A percentile compares a stretch with the other conserved stretches of the same genome.
Conservation (phyloP, 2,888 invertebrate genomes). For the Drosophila gaucha region DNA sequence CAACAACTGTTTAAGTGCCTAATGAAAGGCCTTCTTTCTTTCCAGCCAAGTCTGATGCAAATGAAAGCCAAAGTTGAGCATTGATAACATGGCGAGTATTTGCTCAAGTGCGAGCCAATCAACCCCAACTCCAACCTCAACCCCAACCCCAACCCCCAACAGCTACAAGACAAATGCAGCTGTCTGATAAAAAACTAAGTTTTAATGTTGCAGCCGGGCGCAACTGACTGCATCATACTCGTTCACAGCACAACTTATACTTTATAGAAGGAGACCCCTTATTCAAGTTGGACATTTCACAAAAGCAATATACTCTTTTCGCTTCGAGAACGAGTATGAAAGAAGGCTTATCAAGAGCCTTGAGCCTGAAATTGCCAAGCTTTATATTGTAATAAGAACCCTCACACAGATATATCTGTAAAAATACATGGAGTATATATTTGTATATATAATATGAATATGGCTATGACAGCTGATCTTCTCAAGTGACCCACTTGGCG, state of each 20-base stretch:
- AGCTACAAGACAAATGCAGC: conserved; percentile 40
- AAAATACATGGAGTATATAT: not conserved
- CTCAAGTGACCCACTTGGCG: conserved; percentile 79
- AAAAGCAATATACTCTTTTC: not conserved
- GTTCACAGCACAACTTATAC: not conserved
- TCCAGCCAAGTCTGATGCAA: conserved; percentile 50
- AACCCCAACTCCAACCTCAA: not conserved
- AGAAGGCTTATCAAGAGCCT: conserved; percentile 55
- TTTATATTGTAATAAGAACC: conserved; percentile 11
- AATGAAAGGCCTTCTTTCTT: conserved; percentile 71
- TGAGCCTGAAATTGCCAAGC: conserved; percentile 68
- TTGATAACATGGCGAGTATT: conserved; percentile 61
- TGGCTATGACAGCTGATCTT: conserved; percentile 72
- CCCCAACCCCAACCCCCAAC: not conserved
- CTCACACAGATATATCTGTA: conserved; percentile 4
- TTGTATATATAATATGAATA: conserved; percentile 11
- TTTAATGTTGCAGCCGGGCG: too few relatives aligned
- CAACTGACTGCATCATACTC: not conserved
- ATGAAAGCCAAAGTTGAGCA: conserved; percentile 67
- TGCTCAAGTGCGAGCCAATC: conserved; percentile 50
- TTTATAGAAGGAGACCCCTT: too few relatives aligned
- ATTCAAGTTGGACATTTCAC: not conserved
- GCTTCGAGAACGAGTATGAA: not conserved
- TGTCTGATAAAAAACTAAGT: conserved; percentile 53
- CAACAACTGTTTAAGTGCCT: conserved; percentile 18